Conservation (phyloP, 2,113 vertebrate genomes). For the human (Homo sapiens) region GRCh38 chrY:15970001-15970500, state of each 20-base stretch:
- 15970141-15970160: no score
- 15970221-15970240: accelerated
- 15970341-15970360: no score
- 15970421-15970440: not conserved
- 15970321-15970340: not conserved
- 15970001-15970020: no score
- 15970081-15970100: not conserved
- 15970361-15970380: accelerated
- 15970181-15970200: accelerated
- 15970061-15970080: not conserved
- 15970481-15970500: not conserved
- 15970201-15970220: no score
- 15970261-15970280: no score
- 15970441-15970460: not conserved
- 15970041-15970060: no score
- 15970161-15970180: accelerated
- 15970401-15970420: not conserved
- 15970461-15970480: not conserved
- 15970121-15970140: not conserved
- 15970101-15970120: no score
- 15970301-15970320: not conserved
- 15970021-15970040: no score
- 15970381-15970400: not conserved
- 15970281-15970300: not conserved
- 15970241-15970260: accelerated